Conservation (phyloP, 2,113 vertebrate genomes). For the Camelus bactrianus region DNA sequence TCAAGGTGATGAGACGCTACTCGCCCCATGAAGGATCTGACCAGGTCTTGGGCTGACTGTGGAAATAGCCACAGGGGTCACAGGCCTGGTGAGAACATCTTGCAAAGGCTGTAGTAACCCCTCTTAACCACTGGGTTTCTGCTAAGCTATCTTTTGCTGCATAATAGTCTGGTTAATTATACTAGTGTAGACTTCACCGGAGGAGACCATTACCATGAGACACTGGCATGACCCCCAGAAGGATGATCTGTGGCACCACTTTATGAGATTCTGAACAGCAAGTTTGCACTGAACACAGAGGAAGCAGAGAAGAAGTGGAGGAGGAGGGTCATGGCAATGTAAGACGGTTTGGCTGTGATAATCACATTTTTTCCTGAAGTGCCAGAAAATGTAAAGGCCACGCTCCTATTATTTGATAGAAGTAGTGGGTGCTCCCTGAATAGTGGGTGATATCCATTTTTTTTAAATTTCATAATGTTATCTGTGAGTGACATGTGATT, state of each 20-base stretch:
- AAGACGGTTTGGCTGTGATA: not conserved
- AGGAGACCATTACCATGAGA: not conserved
- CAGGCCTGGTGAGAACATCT: not conserved
- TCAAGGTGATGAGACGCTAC: not conserved
- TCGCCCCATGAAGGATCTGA: not conserved
- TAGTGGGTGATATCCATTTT: conserved; percentile 88
- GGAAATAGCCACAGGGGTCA: not conserved
- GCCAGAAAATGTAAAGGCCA: not conserved
- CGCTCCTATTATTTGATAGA: conserved; percentile 48
- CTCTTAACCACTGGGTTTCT: no score
- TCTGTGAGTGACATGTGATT: conserved; percentile 93
- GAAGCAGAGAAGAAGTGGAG: not conserved
- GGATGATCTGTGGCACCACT: not conserved
- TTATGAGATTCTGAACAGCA: not conserved
- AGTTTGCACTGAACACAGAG: conserved; percentile 2
- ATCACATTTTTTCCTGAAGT: not conserved
- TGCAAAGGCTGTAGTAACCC: not conserved
- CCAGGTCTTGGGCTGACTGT: not conserved
- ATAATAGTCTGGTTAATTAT: not conserved
- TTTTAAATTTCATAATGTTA: conserved; percentile 93
- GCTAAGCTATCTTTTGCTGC: not conserved
- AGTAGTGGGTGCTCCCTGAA: conserved; percentile 85
- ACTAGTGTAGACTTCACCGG: not conserved
- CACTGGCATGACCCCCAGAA: not conserved
- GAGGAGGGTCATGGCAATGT: not conserved